These are phyloP conservation scores for Nerophis ophidion DNA, from an alignment of 2,113 vertebrate species.

Conservation along the genomic window DNA sequence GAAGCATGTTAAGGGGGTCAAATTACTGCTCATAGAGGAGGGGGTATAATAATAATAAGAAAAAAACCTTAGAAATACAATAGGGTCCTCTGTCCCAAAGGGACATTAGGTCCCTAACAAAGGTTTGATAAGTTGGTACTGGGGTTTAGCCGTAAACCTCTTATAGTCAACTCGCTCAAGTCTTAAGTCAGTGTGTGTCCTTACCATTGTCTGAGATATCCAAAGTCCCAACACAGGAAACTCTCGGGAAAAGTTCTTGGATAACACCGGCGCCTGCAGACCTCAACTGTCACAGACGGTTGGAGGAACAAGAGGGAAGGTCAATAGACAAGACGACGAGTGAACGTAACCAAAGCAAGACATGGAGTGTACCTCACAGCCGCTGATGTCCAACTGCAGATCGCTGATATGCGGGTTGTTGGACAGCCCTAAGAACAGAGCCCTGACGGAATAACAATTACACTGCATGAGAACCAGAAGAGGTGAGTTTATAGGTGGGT, in stretches of 20 bases:
- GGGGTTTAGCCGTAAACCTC: too few species aligned
- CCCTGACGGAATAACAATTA: slow-evolving; percentile 64
- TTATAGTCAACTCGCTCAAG: too few species aligned
- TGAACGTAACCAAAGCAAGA: slow-evolving; percentile 6
- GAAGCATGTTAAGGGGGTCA: too few species aligned
- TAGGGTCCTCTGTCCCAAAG: too few species aligned
- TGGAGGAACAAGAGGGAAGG: slow-evolving; percentile 13
- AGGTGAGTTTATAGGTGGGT: too few species aligned
- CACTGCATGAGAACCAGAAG: background rate
- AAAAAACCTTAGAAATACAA: too few species aligned
- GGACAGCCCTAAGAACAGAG: slow-evolving; percentile 81
- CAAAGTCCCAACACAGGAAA: slow-evolving; percentile 79
- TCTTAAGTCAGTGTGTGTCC: slow-evolving; percentile 19
- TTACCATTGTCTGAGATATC: slow-evolving; percentile 89
- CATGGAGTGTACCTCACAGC: slow-evolving; percentile 77
- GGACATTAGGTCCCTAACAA: too few species aligned
- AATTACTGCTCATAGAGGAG: too few species aligned
- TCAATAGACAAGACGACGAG: slow-evolving; percentile 25
- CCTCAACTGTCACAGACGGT: slow-evolving; percentile 71
- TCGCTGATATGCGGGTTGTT: slow-evolving; percentile 84
- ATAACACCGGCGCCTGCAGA: slow-evolving; percentile 82
- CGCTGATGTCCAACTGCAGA: slow-evolving; percentile 83
- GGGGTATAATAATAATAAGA: too few species aligned
- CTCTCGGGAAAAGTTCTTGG: slow-evolving; percentile 80
- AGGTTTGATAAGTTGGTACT: too few species aligned